phyloP scores from a whole-genome alignment of 2,888 invertebrate genomes.

The Epistrophe eligans region DNA sequence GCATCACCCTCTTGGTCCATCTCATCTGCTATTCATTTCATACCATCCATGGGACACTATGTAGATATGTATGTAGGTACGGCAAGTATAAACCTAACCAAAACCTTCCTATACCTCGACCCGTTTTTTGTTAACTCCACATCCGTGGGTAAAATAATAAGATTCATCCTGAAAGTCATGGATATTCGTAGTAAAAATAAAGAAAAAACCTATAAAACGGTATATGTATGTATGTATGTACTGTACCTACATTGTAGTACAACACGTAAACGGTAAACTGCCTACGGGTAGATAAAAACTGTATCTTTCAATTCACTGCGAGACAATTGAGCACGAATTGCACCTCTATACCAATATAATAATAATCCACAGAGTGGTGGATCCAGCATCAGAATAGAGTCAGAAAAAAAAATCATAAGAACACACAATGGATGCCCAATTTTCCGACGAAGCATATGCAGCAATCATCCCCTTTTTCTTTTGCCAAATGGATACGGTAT shows the following conservation, averaged over 20 bases:
- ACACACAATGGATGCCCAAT: constrained; percentile 40
- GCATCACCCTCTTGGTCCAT: constrained; percentile 31
- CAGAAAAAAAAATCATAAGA: background rate
- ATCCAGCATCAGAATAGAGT: background rate
- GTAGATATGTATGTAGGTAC: background rate
- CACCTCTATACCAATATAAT: constrained; percentile 9
- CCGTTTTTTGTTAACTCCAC: constrained; percentile 64
- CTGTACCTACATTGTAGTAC: constrained; percentile 3
- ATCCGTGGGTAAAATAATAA: constrained; percentile 76
- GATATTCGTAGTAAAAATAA: background rate
- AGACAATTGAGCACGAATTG: constrained; percentile 65
- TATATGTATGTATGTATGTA: background rate
- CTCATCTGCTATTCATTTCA: constrained; percentile 65
- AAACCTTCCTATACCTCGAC: constrained; percentile 1
- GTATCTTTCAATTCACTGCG: constrained; percentile 53
- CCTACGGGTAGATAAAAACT: constrained; percentile 54
- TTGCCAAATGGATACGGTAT: constrained; percentile 23
- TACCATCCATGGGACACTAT: constrained; percentile 51
- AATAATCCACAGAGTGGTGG: constrained; percentile 19
- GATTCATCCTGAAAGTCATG: constrained; percentile 67
- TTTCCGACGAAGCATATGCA: constrained; percentile 52
- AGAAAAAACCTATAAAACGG: background rate
- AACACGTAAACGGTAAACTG: constrained; percentile 46
- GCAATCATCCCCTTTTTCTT: constrained; percentile 8
- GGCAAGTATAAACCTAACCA: background rate